phyloP scores from a whole-genome alignment of 2,113 vertebrate genomes.

The Ranitomeya variabilis region DNA sequence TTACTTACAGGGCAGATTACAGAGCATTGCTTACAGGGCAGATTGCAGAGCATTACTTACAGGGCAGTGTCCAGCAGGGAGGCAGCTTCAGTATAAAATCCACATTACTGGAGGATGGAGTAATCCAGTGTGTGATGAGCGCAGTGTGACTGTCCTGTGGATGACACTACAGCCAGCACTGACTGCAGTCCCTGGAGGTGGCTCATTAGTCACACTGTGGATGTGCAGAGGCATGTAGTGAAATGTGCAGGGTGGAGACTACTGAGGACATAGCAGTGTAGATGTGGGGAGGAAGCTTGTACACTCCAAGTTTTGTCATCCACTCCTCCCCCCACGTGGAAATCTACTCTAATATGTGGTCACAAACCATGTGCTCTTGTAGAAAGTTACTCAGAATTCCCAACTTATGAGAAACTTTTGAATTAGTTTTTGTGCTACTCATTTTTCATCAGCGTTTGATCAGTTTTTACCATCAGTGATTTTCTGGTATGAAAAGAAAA shows the following conservation, averaged over 20 bases:
- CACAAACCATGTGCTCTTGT: not conserved
- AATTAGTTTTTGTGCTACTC: too few relatives aligned
- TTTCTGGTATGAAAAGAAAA: too few relatives aligned
- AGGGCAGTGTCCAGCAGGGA: not conserved
- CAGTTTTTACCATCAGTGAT: too few relatives aligned
- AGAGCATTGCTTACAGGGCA: conserved; percentile 26
- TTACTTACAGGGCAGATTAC: conserved; percentile 11
- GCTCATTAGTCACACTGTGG: conserved; percentile 42
- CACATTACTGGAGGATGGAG: not conserved
- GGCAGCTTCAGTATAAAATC: conserved; percentile 13
- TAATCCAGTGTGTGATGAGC: conserved; percentile 26
- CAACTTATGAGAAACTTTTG: not conserved
- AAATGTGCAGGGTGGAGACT: conserved; percentile 48
- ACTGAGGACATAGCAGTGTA: conserved; percentile 8
- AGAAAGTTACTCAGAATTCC: not conserved
- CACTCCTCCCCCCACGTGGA: conserved; percentile 33
- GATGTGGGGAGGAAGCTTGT: conserved; percentile 6
- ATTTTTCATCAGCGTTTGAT: too few relatives aligned
- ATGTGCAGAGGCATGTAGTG: conserved; percentile 44
- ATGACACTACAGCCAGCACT: not conserved
- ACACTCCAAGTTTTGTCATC: conserved; percentile 11
- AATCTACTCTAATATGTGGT: not conserved
- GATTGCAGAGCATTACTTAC: conserved; percentile 7
- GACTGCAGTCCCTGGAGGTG: conserved; percentile 3
- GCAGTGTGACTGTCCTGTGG: conserved; percentile 1